phyloP scores from a whole-genome alignment of 2,113 vertebrate species.

The Bubo bubo region DNA sequence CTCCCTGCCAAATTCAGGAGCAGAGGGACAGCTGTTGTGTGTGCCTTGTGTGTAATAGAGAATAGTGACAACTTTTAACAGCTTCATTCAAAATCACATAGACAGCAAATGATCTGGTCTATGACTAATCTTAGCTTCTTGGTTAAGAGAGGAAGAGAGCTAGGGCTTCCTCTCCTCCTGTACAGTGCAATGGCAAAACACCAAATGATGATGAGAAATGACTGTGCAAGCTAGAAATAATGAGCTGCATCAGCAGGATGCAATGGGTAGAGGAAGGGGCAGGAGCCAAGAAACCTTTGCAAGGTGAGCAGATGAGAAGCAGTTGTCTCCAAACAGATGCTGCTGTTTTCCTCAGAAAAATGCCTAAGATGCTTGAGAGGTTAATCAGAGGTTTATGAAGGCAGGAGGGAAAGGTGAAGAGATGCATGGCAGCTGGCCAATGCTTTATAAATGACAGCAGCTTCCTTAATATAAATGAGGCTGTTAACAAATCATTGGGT shows the following conservation, averaged over 20 bases:
- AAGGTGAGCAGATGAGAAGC: neutral
- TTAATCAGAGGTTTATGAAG: neutral
- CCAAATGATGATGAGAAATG: neutral
- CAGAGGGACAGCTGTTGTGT: neutral
- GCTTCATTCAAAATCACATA: neutral
- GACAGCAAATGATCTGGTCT: neutral
- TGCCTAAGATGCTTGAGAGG: neutral
- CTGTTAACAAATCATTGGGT: neutral
- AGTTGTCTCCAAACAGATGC: neutral
- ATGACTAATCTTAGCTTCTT: neutral
- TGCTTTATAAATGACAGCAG: neutral
- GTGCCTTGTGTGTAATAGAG: neutral
- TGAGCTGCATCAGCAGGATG: neutral
- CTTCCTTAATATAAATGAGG: conserved; percentile 35
- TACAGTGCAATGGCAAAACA: neutral
- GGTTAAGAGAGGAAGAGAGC: neutral
- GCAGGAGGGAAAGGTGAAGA: neutral
- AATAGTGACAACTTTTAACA: neutral
- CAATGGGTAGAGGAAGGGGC: neutral
- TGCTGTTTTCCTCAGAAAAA: neutral
- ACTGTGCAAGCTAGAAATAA: neutral
- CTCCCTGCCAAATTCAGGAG: neutral
- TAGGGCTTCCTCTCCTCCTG: neutral
- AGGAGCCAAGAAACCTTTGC: neutral
- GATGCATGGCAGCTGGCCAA: neutral